Base-by-base conservation (phyloP, 2,888 invertebrate species). In the Onthophagus sagittarius region DNA sequence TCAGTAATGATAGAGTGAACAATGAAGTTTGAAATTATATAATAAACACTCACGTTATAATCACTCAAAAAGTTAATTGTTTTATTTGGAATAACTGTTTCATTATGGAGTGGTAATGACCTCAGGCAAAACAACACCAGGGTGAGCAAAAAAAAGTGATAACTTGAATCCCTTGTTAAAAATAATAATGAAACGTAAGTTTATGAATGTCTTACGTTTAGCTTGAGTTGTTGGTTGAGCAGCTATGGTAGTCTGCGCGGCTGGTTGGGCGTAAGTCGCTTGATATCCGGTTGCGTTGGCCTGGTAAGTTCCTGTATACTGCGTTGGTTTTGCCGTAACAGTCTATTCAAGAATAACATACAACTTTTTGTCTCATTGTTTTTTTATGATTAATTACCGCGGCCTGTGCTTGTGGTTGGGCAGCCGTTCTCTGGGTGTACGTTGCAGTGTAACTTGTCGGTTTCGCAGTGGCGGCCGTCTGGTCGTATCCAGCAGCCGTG, bases 401-500 rank as follows among this genome's bases (percentile, higher is more conserved):
- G 74, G 84, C 84, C 80, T 84, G 84, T 15, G 83, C 84, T 80
- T 84, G 84, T 15, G 83, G 82, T 79, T 84, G 84, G 64, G 84
- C 81, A 77, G 83, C 85, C 69, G 84, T 83, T n/a, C 81, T 77
- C 70, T 81, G 78, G 75, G 85, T 89, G 78, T 92, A 92, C 39
- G 91, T 90, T 82, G 92, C 93, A 9, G 92, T 90, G 39, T 53
- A 53, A 7, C 92, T 91, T 0, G 92, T 90, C 5, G 92, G 91
- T 80, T 92, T 92, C 69, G 91, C 89, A 15, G 88, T 86, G 11
- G 87, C 87, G 23, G 87, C 83, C 67, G 88, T 82, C 80, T 90
- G 89, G 84, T 90, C 89, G 77, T 89, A 85, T 62, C 89, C 88
- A 71, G 90, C 92, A 13, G 90, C 87, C 39, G 39, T 53, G 33